These are phyloP conservation scores for Microctenopoma lineatum DNA, from an alignment of 2,797 vertebrate genomes.

Conservation along the genomic window DNA sequence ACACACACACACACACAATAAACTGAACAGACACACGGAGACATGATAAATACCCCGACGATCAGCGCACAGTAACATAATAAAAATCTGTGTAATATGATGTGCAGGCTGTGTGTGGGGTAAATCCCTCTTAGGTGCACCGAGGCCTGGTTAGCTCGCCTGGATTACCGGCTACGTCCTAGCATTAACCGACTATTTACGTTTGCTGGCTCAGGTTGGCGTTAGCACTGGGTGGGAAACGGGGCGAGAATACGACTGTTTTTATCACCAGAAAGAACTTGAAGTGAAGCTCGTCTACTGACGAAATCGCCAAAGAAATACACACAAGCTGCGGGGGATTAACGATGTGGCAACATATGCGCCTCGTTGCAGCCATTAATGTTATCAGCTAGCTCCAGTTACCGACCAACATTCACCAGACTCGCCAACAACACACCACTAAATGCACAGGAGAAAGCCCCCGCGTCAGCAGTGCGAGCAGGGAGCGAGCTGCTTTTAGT, in stretches of 20 bases:
- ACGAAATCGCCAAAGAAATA: not conserved
- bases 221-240: not conserved
- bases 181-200: conserved; percentile 38
- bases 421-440: conserved; percentile 5
- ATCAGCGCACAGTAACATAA: not conserved
- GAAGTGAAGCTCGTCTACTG: rapidly evolving
- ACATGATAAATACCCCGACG: not conserved
- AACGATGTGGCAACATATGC: conserved; percentile 46
- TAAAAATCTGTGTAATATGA: not conserved
- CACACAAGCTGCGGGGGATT: conserved; percentile 14
- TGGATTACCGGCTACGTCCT: conserved; percentile 34
- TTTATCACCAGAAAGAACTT: not conserved
- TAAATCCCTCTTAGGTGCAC: conserved; percentile 3
- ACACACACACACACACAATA: conserved; percentile 22
- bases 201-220: conserved; percentile 8
- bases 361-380: conserved; percentile 55
- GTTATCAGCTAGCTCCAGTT: conserved; percentile 32
- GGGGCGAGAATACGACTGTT: not conserved
- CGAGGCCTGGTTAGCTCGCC: conserved; percentile 47
- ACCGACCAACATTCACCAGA: conserved; percentile 14
- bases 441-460: rapidly evolving
- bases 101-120: not conserved
- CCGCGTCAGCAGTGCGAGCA: not conserved
- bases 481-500: not conserved
- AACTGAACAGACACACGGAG: not conserved